Evolutionary conservation across 2,888 invertebrate species (phyloP).

Genomic region (Neria commutata): DNA sequence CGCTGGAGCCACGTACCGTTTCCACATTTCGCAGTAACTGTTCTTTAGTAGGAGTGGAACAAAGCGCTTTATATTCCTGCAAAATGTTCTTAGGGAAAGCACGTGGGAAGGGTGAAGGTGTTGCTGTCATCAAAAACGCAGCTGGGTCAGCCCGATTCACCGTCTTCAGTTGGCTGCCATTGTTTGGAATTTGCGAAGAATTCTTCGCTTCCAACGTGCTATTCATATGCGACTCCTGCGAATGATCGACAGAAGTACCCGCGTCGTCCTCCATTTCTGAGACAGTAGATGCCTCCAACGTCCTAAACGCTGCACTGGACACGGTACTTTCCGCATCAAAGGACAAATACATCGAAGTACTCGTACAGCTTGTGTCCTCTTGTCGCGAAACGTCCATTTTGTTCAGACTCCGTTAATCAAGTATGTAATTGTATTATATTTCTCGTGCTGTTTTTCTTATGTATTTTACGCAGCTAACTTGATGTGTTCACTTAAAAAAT

Average conservation of each 20-base stretch:
- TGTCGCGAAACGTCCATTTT: slow-evolving; percentile 41
- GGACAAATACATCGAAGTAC: slow-evolving; percentile 49
- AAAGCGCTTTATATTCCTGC: slow-evolving; percentile 45
- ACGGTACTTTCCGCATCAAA: slow-evolving; percentile 52
- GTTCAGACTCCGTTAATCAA: too few species aligned
- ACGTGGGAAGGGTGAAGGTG: slow-evolving; percentile 43
- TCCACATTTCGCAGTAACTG: slow-evolving; percentile 38
- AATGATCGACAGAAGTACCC: slow-evolving; percentile 34
- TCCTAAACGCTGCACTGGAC: slow-evolving; percentile 35
- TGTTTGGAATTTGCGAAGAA: slow-evolving; percentile 4
- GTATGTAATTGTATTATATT: too few species aligned
- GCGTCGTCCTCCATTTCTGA: slow-evolving; percentile 8
- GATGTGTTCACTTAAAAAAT: too few species aligned
- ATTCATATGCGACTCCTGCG: slow-evolving; percentile 30
- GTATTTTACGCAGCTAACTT: too few species aligned
- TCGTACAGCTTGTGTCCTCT: slow-evolving; percentile 37
- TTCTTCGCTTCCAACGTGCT: slow-evolving; percentile 39
- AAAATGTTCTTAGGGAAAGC: slow-evolving; percentile 46
- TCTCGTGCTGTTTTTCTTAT: too few species aligned
- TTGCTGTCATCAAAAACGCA: too few species aligned
- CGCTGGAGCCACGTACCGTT: slow-evolving; percentile 33
- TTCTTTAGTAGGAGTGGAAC: slow-evolving; percentile 52
- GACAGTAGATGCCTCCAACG: slow-evolving; percentile 33
- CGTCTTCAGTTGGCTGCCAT: slow-evolving; percentile 23
- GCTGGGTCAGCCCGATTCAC: slow-evolving; percentile 22